Percentiles rank a stretch among this genome's conserved stretches.
phyloP scores from a whole-genome alignment of 2,888 invertebrate genomes.

The Metopia argyrocephala region DNA sequence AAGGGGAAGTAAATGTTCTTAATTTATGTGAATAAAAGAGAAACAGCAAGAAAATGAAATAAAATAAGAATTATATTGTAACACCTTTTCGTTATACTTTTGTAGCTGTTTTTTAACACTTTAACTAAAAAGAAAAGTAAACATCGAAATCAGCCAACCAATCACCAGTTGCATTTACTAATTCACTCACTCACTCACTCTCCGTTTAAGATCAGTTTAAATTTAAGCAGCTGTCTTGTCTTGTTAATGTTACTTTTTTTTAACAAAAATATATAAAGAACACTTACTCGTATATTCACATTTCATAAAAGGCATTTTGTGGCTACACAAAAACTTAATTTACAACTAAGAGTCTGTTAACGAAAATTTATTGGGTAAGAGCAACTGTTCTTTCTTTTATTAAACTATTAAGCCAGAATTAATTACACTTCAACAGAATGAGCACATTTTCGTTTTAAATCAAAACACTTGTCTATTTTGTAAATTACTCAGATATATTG shows the following conservation, averaged over 20 bases:
- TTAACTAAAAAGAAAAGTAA: constrained; percentile 13
- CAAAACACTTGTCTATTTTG: no score
- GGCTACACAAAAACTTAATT: no score
- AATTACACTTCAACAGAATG: no score
- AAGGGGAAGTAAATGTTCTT: background rate
- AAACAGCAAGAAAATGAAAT: constrained; percentile 12
- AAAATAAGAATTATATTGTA: constrained; percentile 47
- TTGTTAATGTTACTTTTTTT: constrained; percentile 25
- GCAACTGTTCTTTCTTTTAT: no score
- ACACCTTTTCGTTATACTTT: constrained; percentile 55
- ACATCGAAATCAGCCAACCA: background rate
- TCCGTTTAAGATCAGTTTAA: constrained; percentile 4
- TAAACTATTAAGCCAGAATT: no score
- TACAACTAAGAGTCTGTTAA: no score
- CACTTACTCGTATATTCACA: background rate
- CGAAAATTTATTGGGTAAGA: no score
- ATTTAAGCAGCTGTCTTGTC: constrained; percentile 42
- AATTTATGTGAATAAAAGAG: background rate
- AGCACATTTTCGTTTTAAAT: no score
- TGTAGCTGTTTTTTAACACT: constrained; percentile 38
- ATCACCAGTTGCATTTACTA: constrained; percentile 13
- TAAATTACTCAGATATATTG: no score
- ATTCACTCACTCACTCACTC: no score
- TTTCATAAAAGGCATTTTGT: no score
- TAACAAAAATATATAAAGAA: background rate